phyloP scores from a whole-genome alignment of 2,797 vertebrate species.

The Pipistrellus nathusii region DNA sequence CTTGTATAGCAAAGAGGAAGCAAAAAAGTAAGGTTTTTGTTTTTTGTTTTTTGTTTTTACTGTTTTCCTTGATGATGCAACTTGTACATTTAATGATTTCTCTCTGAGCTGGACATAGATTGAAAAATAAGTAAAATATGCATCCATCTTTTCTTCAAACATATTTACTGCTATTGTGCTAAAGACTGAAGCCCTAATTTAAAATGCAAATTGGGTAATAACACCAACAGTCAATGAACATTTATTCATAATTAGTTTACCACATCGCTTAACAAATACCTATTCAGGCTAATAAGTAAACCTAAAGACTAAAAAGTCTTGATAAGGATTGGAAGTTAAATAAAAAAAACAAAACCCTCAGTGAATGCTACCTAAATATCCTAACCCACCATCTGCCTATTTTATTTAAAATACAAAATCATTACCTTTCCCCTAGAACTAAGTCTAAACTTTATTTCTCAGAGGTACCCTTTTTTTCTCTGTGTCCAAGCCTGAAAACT shows the following conservation, averaged over 20 bases:
- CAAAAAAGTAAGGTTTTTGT: not conserved
- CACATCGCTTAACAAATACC: slow-evolving; percentile 1
- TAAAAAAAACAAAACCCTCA: not conserved
- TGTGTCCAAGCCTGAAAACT: not conserved
- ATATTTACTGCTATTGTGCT: not conserved
- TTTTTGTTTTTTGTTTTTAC: not conserved
- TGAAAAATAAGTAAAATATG: not conserved
- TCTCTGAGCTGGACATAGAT: not conserved
- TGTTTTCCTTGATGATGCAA: not conserved
- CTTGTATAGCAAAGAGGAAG: not conserved
- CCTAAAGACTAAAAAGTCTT: not conserved
- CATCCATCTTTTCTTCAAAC: slow-evolving; percentile 33
- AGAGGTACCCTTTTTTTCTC: not conserved
- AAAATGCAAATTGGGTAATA: slow-evolving; percentile 36
- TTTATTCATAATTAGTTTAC: slow-evolving; percentile 23
- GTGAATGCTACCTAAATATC: not conserved
- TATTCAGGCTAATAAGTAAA: slow-evolving; percentile 8
- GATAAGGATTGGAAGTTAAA: not conserved
- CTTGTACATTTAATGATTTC: not conserved
- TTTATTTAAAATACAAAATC: not conserved
- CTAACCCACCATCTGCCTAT: not conserved
- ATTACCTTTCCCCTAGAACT: not conserved
- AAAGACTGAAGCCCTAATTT: not conserved
- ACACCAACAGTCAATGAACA: not conserved
- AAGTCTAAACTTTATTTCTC: not conserved